Evolutionary conservation across 2,113 vertebrate species (phyloP), one percentile per base, ranked within the genome.

Genomic region (Pogonocichla stellata): DNA sequence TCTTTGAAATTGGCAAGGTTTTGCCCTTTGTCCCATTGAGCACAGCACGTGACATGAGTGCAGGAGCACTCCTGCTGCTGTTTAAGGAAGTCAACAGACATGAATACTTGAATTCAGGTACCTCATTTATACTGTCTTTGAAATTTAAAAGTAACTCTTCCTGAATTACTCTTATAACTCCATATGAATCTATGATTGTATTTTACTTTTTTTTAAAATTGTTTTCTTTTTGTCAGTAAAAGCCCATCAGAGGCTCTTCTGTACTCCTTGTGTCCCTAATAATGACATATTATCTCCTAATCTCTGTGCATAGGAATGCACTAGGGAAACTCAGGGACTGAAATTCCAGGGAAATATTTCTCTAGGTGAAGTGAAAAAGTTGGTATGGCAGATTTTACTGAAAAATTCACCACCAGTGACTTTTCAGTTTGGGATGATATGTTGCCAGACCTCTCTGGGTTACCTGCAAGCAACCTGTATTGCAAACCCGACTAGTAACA

Each of bases 1-100:
- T 23, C 84, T 93, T 81, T 89, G 91, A 95, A 95, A 77, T 0
- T 70, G 69, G 57, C 64, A 73, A 90, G 58, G 67, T 91, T 94
- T 91, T 95, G 28, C 65, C 43, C 48, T 69, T 85, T 71, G 33
- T 95, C 29, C 33, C 48, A 6, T 5, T 10, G 67, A 71, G 62
- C n/a, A 36, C 0, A 0, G 61, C 50, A 22, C 1, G 0, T 48
- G 73, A 50, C 0, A 3, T 22, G 31, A 61, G 50, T 62, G 40
- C 69, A 80, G 36, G 48, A 82, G 40, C 3, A 4, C 11, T 12
- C 33, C 11, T 60, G 66, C 64, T 83, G 80, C 60, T 92, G 33
- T 33, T 92, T 58, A 23, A 34, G 60, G 22, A 77, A 42, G n/a
- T 61, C 88, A 84, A 67, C 34, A 89, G 77, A 88, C 43, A 61